phyloP scores from a whole-genome alignment of 2,113 vertebrate species.

The Nannospalax galili region DNA sequence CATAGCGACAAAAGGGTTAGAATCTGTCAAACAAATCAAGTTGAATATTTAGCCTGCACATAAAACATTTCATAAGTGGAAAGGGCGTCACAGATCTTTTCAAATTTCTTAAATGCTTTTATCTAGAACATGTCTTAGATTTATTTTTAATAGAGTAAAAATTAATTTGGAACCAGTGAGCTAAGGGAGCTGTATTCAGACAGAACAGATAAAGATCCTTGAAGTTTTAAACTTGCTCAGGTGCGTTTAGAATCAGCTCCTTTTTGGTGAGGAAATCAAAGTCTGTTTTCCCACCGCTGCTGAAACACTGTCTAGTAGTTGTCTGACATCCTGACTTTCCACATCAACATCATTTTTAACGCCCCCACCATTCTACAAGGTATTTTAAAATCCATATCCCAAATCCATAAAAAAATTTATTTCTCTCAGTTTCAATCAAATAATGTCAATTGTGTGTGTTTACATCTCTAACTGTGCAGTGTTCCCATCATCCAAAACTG shows the following conservation, averaged over 20 bases:
- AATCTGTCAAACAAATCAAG: background rate
- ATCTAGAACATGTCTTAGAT: background rate
- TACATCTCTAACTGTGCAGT: background rate
- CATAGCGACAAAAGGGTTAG: background rate
- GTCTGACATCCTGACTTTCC: background rate
- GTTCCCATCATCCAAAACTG: background rate
- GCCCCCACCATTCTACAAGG: background rate
- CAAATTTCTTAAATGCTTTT: background rate
- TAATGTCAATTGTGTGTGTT: background rate
- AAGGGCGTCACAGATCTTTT: background rate
- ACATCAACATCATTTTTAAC: background rate
- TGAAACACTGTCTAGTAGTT: background rate
- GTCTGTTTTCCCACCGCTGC: background rate
- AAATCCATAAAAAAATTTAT: background rate
- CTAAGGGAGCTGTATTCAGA: background rate
- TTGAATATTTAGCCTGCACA: background rate
- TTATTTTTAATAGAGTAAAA: background rate
- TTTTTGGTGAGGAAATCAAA: background rate
- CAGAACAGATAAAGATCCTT: background rate
- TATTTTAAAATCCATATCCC: background rate
- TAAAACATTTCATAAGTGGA: background rate
- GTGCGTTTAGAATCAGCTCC: background rate
- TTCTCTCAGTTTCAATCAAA: background rate
- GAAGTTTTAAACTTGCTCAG: background rate
- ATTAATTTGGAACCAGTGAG: background rate